A percentile compares a stretch with the other conserved stretches of the same genome.
These are phyloP conservation scores for Limnephilus rhombicus DNA, from an alignment of 2,888 invertebrate genomes.

Conservation along the genomic window DNA sequence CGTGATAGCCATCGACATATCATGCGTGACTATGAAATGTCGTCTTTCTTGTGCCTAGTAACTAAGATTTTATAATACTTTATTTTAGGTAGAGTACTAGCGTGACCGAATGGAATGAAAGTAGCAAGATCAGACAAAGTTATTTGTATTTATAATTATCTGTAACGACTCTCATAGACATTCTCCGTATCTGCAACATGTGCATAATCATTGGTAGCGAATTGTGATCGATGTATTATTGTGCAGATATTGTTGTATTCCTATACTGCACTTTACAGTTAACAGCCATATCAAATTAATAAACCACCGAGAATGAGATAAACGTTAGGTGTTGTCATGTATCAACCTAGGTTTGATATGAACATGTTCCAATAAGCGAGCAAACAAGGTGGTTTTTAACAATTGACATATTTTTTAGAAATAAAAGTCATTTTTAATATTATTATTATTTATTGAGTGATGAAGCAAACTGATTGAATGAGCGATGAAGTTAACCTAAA, in stretches of 20 bases:
- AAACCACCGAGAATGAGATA: conserved; percentile 44
- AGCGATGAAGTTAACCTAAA: conserved; percentile 11
- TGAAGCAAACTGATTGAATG: conserved; percentile 18
- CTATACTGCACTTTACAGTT: conserved; percentile 43
- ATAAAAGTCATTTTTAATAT: conserved; percentile 51
- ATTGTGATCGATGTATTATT: conserved; percentile 39
- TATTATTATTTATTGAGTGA: conserved; percentile 58
- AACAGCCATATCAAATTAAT: conserved; percentile 50
- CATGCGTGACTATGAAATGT: conserved; percentile 61
- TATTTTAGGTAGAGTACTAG: conserved; percentile 56
- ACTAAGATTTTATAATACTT: conserved; percentile 60
- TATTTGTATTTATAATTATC: conserved; percentile 49
- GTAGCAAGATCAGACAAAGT: conserved; percentile 44
- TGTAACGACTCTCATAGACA: conserved; percentile 41
- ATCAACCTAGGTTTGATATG: conserved; percentile 36
- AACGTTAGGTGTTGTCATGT: conserved; percentile 26
- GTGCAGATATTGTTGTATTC: conserved; percentile 42
- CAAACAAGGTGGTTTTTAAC: conserved; percentile 30
- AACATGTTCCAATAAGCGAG: conserved; percentile 4
- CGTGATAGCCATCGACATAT: conserved; percentile 61
- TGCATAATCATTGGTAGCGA: conserved; percentile 45
- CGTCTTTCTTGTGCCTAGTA: conserved; percentile 60
- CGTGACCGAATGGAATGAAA: conserved; percentile 56
- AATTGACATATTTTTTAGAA: conserved; percentile 47
- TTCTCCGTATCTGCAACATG: conserved; percentile 38